Percentiles rank a stretch among this genome's conserved stretches.
Evolutionary conservation across 2,797 vertebrate species (phyloP).

Genomic region (Sebastes oblongus): DNA sequence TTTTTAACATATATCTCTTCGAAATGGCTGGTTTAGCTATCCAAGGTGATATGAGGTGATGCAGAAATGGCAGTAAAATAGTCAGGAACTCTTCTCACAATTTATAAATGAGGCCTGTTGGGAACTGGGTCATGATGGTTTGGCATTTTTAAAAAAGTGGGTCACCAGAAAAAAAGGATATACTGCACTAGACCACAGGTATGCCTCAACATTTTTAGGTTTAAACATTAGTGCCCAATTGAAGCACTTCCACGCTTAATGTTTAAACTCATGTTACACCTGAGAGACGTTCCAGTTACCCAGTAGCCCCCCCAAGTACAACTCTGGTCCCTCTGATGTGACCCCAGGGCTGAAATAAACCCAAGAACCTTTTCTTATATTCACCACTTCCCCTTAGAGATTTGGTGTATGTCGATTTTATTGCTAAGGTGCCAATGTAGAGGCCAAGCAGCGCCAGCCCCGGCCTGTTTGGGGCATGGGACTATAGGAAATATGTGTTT

Average conservation of each 20-base stretch:
- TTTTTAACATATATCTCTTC: no score
- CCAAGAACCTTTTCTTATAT: neutral
- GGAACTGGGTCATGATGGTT: no score
- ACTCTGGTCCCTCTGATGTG: neutral
- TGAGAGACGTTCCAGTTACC: slow-evolving; percentile 5
- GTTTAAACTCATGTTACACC: neutral
- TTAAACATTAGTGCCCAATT: neutral
- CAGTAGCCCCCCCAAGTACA: neutral
- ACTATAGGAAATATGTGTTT: neutral
- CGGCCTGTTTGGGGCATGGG: neutral
- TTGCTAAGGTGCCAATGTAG: neutral
- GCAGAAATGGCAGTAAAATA: no score
- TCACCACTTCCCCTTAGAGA: neutral
- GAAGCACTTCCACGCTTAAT: neutral
- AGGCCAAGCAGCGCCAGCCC: neutral
- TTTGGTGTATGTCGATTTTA: slow-evolving; percentile 9
- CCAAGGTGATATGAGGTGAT: no score
- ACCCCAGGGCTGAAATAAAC: slow-evolving; percentile 9
- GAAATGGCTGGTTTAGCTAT: no score
- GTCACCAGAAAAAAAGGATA: no score
- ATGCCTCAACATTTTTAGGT: neutral
- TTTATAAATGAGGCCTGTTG: no score
- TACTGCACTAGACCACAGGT: neutral
- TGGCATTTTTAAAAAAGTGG: no score
- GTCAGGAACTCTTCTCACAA: no score